phyloP scores from a whole-genome alignment of 2,888 invertebrate genomes.

The Arrhopalites spinosus region DNA sequence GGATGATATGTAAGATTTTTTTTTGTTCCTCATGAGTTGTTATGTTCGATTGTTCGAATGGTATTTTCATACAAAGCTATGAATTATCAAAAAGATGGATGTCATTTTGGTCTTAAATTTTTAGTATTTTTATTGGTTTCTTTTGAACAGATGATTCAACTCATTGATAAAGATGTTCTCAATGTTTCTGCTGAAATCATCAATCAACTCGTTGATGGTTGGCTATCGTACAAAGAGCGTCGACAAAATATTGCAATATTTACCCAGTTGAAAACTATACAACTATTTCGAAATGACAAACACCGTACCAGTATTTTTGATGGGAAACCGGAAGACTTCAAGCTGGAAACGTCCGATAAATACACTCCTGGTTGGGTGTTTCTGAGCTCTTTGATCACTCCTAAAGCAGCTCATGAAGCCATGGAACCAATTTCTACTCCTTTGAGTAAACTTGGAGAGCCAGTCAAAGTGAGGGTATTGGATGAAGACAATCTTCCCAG shows the following conservation, averaged over 20 bases:
- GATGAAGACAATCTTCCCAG: background rate
- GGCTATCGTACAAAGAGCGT: conserved; percentile 7
- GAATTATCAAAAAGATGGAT: background rate
- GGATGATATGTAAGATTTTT: background rate
- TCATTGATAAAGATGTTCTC: background rate
- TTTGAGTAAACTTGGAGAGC: background rate
- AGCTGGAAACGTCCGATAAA: background rate
- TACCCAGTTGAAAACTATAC: background rate
- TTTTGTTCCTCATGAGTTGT: background rate
- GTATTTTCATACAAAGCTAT: background rate
- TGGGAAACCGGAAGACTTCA: conserved; percentile 11
- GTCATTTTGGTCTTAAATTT: background rate
- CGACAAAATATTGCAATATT: background rate
- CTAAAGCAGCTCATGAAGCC: background rate
- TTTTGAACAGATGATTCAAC: background rate
- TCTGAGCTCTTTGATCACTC: conserved; percentile 8
- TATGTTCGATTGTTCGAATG: background rate
- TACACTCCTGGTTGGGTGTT: conserved; percentile 23
- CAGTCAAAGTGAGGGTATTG: background rate
- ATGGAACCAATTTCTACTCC: no score
- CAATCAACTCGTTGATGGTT: conserved; percentile 7
- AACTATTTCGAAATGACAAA: background rate
- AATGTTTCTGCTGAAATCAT: background rate
- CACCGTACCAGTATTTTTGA: conserved; percentile 7
- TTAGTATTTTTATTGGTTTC: background rate